Percentiles rank a stretch among this genome's conserved stretches.
Conservation (phyloP, 2,888 invertebrate species). For the Nomada ferruginata region DNA sequence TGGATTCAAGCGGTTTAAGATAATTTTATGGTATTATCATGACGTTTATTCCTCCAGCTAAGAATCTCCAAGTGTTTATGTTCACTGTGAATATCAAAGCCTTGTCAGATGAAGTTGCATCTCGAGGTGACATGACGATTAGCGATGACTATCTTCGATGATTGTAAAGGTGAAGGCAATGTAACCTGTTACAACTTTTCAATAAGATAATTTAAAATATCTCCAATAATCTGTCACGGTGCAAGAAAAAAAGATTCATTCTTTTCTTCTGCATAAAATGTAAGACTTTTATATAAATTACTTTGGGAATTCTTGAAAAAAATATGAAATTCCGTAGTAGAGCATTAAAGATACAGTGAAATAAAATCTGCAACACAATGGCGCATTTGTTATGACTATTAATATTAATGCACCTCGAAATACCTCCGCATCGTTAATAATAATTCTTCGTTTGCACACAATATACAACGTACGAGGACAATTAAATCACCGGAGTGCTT, state of each 20-base stretch:
- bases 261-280: too few relatives aligned
- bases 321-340: not conserved
- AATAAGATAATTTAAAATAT: not conserved
- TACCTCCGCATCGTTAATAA: not conserved
- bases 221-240: not conserved
- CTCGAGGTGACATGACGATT: not conserved
- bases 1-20: not conserved
- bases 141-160: constrained; percentile 5
- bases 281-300: not conserved
- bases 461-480: not conserved
- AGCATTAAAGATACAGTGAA: not conserved
- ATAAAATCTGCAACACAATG: not conserved
- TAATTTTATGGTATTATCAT: not conserved
- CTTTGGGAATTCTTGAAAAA: not conserved
- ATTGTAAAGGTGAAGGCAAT: not conserved
- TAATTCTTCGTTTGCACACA: not conserved
- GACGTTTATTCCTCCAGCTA: not conserved
- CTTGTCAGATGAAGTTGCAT: not conserved
- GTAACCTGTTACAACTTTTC: not conserved
- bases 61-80: not conserved
- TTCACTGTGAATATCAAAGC: constrained; percentile 1
- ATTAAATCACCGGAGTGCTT: not conserved
- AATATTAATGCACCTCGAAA: not conserved
- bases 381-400: not conserved
- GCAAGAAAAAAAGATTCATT: too few relatives aligned